Evolutionary conservation across 2,888 invertebrate genomes (phyloP).

Genomic region (Copidosoma aretas): DNA sequence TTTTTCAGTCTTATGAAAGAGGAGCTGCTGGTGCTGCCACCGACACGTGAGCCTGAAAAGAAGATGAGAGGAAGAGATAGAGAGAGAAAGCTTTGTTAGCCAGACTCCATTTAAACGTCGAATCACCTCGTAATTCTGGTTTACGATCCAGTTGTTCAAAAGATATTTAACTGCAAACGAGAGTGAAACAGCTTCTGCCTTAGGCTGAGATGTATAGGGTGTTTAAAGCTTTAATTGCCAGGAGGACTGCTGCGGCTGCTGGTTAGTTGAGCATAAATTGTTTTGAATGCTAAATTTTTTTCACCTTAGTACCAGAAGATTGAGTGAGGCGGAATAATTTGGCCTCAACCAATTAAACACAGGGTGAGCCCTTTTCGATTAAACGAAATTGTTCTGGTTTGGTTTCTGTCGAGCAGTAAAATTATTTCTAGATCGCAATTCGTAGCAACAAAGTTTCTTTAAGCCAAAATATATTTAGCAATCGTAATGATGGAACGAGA

Average conservation of each 20-base stretch:
- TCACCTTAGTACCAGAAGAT: not conserved
- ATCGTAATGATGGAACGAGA: not conserved
- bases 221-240: not conserved
- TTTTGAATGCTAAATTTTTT: not conserved
- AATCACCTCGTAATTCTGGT: constrained; percentile 25
- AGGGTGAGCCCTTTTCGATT: too few relatives aligned
- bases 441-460: not conserved
- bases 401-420: not conserved
- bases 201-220: not conserved
- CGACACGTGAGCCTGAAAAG: not conserved
- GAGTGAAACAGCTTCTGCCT: not conserved
- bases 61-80: not conserved
- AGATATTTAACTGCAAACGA: constrained; percentile 18
- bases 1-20: constrained; percentile 14
- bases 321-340: too few relatives aligned
- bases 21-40: constrained; percentile 1
- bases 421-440: not conserved
- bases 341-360: too few relatives aligned
- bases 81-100: constrained; percentile 1
- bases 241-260: not conserved
- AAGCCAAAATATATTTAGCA: too few relatives aligned
- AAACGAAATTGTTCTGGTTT: too few relatives aligned
- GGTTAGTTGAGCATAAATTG: not conserved
- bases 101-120: constrained; percentile 14
- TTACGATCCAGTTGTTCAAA: constrained; percentile 17